Evolutionary conservation across 2,797 vertebrate genomes (phyloP), one percentile per base, ranked within the genome.

Genomic region (Leptodactylus fallax): DNA sequence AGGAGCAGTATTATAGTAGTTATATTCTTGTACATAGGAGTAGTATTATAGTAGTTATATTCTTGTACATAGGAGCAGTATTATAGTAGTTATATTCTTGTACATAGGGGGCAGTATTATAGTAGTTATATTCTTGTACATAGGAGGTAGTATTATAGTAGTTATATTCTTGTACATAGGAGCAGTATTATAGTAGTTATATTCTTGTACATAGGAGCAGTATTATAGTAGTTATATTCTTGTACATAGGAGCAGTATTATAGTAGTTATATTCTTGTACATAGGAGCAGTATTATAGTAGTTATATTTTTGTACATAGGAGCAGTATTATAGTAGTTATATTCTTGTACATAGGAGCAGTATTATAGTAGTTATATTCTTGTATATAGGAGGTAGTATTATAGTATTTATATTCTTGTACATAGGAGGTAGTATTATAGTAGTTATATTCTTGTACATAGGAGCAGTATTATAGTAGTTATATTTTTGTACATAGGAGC

Each of bases 211-310:
- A 69, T 69, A 69, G 65, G 65, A 27, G 65, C 25, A 69, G 65
- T 69, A 69, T 27, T 69, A 69, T 69, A 69, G 65, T 36, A 69
- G 65, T 69, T 69, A 69, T 69, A 69, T 69, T 69, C 65, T 27
- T 69, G 65, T 69, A 69, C 14, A 69, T 69, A 69, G 65, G 65
- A 7, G 25, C 65, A 69, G 65, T 69, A 69, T 69, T 69, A 69
- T 69, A 69, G 65, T 16, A 69, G 65, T 16, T 69, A 69, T 69
- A 69, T 69, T 69, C 65, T 27, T 69, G 25, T 69, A 69, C 25
- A 36, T 71, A 71, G 27, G 67, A 8, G 27, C 14, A 45, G 67
- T 71, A 71, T 71, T 71, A 71, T 71, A 71, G 14, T 71, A 71
- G 67, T 71, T 71, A 45, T 71, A 71, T 36, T 71, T 25, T 9